phyloP scores from a whole-genome alignment of 35 echinoderm and acorn worm species.

The Apostichopus japonicus region DNA sequence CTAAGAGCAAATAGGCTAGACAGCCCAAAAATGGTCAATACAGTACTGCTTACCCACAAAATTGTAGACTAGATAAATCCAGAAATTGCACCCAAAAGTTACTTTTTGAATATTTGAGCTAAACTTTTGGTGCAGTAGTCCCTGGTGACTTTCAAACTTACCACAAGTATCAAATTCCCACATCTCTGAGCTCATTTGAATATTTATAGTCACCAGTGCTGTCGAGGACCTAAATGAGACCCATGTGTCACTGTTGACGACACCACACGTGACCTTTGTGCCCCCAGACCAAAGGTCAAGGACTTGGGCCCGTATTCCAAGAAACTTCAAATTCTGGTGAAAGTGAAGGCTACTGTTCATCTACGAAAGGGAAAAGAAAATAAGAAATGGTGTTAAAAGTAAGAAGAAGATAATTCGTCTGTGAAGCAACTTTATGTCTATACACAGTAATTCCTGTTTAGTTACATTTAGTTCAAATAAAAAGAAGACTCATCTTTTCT shows the following conservation, averaged over 20 bases:
- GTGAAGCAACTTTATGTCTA: too few species aligned
- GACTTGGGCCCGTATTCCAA: conserved; percentile 82
- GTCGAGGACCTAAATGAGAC: conserved; percentile 89
- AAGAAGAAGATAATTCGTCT: too few species aligned
- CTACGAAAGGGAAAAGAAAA: conserved; percentile 50
- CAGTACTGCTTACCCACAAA: too few species aligned
- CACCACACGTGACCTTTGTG: conserved; percentile 84
- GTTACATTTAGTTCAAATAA: too few species aligned
- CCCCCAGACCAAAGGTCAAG: conserved; percentile 69
- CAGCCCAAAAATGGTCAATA: too few species aligned
- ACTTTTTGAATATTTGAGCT: neutral
- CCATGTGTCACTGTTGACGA: conserved; percentile 74
- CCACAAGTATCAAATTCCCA: conserved; percentile 97
- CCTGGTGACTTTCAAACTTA: conserved; percentile 25
- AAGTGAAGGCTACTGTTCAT: conserved; percentile 73
- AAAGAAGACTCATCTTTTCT: too few species aligned
- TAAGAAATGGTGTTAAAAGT: too few species aligned
- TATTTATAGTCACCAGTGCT: conserved; percentile 86
- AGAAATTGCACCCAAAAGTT: neutral
- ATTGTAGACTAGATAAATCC: neutral
- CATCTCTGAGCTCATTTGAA: conserved; percentile 98
- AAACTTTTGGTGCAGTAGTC: neutral
- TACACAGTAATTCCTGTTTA: too few species aligned
- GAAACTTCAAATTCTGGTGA: conserved; percentile 77
- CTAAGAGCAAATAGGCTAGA: too few species aligned